phyloP scores from a whole-genome alignment of 1,140 invertebrate species.

The Lordiphosa mommai region DNA sequence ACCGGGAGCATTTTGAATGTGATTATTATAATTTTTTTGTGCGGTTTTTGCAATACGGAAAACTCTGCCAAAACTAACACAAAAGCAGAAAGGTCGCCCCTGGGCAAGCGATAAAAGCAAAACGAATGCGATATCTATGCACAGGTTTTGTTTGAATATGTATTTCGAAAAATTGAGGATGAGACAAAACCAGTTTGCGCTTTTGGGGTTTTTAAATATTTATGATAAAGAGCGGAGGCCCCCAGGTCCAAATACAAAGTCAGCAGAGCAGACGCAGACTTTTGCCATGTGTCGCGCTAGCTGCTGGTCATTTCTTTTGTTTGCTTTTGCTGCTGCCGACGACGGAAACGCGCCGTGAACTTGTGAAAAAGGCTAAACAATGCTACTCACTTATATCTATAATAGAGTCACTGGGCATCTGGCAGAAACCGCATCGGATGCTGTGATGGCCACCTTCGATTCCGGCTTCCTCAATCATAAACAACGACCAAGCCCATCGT shows the following conservation, averaged over 20 bases:
- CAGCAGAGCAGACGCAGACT: background rate
- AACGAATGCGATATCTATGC: slow-evolving; percentile 14
- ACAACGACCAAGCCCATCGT: slow-evolving; percentile 8
- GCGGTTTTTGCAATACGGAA: background rate
- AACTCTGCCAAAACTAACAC: slow-evolving; percentile 10
- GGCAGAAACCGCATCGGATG: background rate
- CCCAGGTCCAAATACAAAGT: background rate
- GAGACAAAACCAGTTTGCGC: slow-evolving; percentile 50
- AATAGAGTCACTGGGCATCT: background rate
- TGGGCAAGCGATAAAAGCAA: slow-evolving; percentile 12
- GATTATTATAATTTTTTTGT: slow-evolving; percentile 1
- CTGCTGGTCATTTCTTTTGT: slow-evolving; percentile 18
- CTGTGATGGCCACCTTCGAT: slow-evolving; percentile 16
- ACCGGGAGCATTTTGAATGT: slow-evolving; percentile 19
- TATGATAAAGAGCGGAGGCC: slow-evolving; percentile 36
- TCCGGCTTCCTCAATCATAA: slow-evolving; percentile 32
- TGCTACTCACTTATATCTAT: background rate
- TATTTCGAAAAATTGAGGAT: slow-evolving; percentile 28
- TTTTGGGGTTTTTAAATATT: slow-evolving; percentile 49
- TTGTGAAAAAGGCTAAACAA: slow-evolving; percentile 37
- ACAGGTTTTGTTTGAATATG: slow-evolving; percentile 19
- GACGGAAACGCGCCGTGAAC: slow-evolving; percentile 32
- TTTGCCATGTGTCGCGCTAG: background rate
- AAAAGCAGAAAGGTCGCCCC: slow-evolving; percentile 17
- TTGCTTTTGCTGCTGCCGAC: slow-evolving; percentile 20